These are phyloP conservation scores for Osmerus mordax DNA, from an alignment of 2,113 vertebrate genomes.

Conservation along the genomic window DNA sequence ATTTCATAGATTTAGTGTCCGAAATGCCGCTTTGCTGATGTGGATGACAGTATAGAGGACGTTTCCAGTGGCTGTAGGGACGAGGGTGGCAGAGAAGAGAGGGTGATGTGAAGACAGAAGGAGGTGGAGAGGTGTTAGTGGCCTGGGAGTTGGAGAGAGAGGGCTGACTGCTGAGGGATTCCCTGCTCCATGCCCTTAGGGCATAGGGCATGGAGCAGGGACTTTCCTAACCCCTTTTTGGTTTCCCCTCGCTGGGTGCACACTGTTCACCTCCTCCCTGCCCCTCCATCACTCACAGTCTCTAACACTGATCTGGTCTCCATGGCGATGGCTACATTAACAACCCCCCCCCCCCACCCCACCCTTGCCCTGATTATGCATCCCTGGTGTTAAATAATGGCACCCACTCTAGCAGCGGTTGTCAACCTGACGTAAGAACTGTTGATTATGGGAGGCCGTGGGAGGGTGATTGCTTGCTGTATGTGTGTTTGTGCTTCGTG, in stretches of 20 bases:
- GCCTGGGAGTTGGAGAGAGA: not conserved
- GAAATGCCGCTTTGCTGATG: not conserved
- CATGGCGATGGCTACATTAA: not conserved
- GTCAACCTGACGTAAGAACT: not conserved
- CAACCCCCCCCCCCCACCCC: too few relatives aligned
- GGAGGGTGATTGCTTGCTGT: conserved; percentile 1
- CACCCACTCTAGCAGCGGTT: not conserved
- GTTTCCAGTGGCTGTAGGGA: too few relatives aligned
- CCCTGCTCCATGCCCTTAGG: too few relatives aligned
- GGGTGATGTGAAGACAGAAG: conserved; percentile 6
- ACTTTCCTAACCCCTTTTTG: too few relatives aligned
- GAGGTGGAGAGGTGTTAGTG: not conserved
- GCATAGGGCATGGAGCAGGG: too few relatives aligned
- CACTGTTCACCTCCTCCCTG: not conserved
- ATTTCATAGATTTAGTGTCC: not conserved
- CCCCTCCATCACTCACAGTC: not conserved
- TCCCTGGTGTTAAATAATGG: conserved; percentile 3
- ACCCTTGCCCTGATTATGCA: not conserved
- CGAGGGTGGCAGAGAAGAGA: conserved; percentile 2
- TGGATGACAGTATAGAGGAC: not conserved
- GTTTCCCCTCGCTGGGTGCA: not conserved
- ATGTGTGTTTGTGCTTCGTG: conserved; percentile 3
- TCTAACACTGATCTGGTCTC: not conserved
- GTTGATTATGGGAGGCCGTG: not conserved
- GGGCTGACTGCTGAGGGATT: conserved; percentile 13